Evolutionary conservation across 2,888 invertebrate genomes (phyloP), one percentile per base, ranked within the genome.

Genomic region (Andrena chrysosceles): DNA sequence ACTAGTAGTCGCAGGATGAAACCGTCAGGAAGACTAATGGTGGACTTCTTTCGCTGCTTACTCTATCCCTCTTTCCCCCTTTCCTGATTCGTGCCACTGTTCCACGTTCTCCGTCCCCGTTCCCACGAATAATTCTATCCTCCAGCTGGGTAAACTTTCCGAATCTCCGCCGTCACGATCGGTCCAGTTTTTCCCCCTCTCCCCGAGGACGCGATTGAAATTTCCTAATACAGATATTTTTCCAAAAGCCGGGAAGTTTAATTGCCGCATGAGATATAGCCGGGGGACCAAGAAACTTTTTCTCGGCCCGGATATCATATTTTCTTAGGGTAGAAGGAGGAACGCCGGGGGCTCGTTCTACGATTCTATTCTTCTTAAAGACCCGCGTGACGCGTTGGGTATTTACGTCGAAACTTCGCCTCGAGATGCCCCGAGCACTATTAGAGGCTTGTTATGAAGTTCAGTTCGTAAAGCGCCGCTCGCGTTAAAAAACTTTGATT

Each of bases 21-120:
- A 87, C 87, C 67, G 87, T 87, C 88, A 74, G 64, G 54, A 81
- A 87, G 86, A 87, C 80, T 86, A 87, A 87, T 87, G 84, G 86
- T 72, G 29, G 63, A 84, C 70, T 68, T 78, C 81, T 83, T 85
- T 70, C 29, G 60, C 8, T 69, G 68, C 72, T 42, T 49, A 35
- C 31, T 52, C 60, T 62, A 26, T 68, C 7, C 4, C 26, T 33
- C 5, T 31, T 42, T 33, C 54, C 23, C 64, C 31, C 16, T 68
- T 20, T 48, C 35, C 16, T 49, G 5, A n/a, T 71, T 48, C 33
- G 29, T 16, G 1, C 13, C 31, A 20, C 52, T 13, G 13, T 35
- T 5, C 42, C 49, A 16, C 52, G 16, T 42, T 74, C 60, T 20
- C 42, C 64, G 13, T 33, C 16, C n/a, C 20, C 31, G 54, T 52